These are phyloP conservation scores for Xestia rhomboidea DNA, from an alignment of 2,888 invertebrate genomes.

Conservation along the genomic window DNA sequence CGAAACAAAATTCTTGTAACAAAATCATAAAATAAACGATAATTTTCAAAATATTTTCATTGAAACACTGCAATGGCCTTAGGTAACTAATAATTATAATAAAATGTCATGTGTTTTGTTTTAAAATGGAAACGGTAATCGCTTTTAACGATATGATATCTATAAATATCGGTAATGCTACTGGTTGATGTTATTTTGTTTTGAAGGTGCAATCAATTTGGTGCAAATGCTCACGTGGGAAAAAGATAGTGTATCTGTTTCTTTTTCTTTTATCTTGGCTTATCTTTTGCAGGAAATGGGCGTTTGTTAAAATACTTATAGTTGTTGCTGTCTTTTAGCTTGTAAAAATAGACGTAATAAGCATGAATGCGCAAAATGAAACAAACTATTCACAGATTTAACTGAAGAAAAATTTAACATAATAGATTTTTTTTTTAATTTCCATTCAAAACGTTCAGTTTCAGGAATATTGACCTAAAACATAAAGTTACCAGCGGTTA, in stretches of 20 bases:
- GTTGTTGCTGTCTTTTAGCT: not conserved
- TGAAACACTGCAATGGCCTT: constrained; percentile 28
- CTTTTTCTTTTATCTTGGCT: constrained; percentile 9
- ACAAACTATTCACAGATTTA: not conserved
- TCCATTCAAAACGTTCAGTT: no score
- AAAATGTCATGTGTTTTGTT: constrained; percentile 37
- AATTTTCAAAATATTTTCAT: constrained; percentile 7
- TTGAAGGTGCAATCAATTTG: constrained; percentile 23
- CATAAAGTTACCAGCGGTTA: not conserved
- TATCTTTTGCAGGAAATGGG: constrained; percentile 19
- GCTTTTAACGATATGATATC: constrained; percentile 42
- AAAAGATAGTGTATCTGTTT: constrained; percentile 33
- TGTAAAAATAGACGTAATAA: not conserved
- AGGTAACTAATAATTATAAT: constrained; percentile 40
- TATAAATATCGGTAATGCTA: constrained; percentile 27
- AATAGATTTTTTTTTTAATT: no score
- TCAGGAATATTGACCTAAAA: not conserved
- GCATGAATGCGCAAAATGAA: no score
- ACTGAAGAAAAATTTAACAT: no score
- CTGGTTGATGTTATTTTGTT: constrained; percentile 10
- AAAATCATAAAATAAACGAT: not conserved
- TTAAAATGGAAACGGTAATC: constrained; percentile 42
- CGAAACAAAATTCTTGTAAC: not conserved
- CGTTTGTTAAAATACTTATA: not conserved
- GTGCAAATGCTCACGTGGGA: constrained; percentile 27